phyloP scores from a whole-genome alignment of 2,797 vertebrate genomes.

The Anas flavirostris region DNA sequence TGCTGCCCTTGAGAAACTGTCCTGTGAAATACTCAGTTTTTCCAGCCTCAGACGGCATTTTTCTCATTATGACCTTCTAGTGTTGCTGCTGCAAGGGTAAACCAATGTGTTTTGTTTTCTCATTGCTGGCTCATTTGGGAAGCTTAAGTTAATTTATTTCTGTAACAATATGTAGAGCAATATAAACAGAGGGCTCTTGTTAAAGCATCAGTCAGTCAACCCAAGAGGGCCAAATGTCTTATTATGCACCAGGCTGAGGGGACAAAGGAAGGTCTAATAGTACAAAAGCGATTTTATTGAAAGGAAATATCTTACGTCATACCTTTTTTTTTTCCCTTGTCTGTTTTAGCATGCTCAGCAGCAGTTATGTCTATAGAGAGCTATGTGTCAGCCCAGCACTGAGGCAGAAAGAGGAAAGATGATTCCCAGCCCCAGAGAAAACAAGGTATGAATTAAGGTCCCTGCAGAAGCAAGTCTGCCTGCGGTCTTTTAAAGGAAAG shows the following conservation, averaged over 20 bases:
- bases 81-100: background rate
- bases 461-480: background rate
- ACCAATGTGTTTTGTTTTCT: background rate
- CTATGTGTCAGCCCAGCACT: background rate
- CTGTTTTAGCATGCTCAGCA: background rate
- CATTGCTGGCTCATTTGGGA: background rate
- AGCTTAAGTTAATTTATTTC: background rate
- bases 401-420: background rate
- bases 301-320: slow-evolving; percentile 3
- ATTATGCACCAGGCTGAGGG: background rate
- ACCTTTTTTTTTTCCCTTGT: background rate
- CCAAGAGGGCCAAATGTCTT: background rate
- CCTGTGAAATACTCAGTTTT: background rate
- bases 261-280: background rate
- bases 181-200: background rate
- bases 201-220: background rate
- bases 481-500: background rate
- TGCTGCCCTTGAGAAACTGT: background rate
- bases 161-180: background rate
- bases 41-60: background rate
- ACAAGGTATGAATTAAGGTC: background rate
- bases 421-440: background rate
- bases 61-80: background rate
- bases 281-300: background rate
- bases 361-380: background rate